Evolutionary conservation across 2,888 invertebrate genomes (phyloP).

Genomic region (Junonia oenone): DNA sequence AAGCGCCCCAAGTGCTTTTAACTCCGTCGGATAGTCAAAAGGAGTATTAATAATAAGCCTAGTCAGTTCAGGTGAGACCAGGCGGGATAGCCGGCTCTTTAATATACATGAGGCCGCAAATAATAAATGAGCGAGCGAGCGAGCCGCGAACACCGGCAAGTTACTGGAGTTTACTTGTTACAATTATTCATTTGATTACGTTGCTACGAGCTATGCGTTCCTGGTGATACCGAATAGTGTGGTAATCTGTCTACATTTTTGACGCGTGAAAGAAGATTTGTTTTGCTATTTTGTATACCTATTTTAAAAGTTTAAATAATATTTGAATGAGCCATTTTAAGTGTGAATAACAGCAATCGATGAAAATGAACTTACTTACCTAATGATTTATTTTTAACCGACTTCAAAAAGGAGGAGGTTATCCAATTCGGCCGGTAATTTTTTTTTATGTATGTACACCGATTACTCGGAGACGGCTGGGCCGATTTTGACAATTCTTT

Average conservation of each 20-base stretch:
- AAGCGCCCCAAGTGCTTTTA: conserved; percentile 15
- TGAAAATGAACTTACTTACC: no score
- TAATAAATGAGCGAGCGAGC: conserved; percentile 51
- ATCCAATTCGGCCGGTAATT: no score
- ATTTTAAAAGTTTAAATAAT: no score
- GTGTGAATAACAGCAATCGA: no score
- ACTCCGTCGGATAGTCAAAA: conserved; percentile 13
- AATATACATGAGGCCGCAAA: conserved; percentile 61
- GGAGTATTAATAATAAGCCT: conserved; percentile 28
- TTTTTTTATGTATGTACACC: no score
- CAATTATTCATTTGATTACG: conserved; percentile 6
- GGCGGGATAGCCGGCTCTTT: conserved; percentile 47
- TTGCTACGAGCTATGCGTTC: background rate
- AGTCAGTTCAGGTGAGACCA: conserved; percentile 46
- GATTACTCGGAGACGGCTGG: no score
- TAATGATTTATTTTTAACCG: no score
- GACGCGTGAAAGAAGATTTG: no score
- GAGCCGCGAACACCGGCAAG: conserved; percentile 6
- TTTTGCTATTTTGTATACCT: no score
- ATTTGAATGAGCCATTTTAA: no score
- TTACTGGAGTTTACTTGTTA: conserved; percentile 3
- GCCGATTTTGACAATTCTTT: no score
- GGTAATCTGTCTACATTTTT: background rate
- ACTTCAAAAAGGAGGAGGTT: no score
- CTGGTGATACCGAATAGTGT: background rate